These are phyloP conservation scores for Hydroisotoma schaefferi DNA, from an alignment of 2,888 invertebrate genomes.

Conservation along the genomic window DNA sequence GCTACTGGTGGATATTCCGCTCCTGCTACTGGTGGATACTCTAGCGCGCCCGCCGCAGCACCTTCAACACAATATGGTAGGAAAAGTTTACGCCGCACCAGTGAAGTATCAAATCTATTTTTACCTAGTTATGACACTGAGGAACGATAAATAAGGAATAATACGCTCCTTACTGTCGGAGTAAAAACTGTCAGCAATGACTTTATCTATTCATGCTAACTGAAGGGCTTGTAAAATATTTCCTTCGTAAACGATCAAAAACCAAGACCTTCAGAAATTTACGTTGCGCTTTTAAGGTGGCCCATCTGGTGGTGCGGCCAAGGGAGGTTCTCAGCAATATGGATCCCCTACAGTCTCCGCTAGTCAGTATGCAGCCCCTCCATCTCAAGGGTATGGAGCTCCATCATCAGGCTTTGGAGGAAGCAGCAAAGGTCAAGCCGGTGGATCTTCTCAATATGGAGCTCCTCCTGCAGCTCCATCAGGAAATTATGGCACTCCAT, in stretches of 20 bases:
- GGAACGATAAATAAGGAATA: too few relatives aligned
- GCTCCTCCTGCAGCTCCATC: slow-evolving; percentile 5
- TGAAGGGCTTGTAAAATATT: not conserved
- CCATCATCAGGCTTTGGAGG: slow-evolving; percentile 2
- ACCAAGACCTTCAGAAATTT: too few relatives aligned
- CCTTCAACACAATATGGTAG: slow-evolving; percentile 1
- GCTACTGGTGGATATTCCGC: not conserved
- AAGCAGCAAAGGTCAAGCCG: not conserved
- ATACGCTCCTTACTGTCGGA: too few relatives aligned
- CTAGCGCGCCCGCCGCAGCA: too few relatives aligned
- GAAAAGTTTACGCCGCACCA: not conserved
- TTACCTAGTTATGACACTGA: too few relatives aligned
- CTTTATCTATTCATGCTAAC: not conserved
- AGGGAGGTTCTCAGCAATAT: not conserved
- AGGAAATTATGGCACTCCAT: not conserved
- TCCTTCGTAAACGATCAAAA: too few relatives aligned
- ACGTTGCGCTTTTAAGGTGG: too few relatives aligned
- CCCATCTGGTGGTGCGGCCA: not conserved
- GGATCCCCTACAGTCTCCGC: not conserved
- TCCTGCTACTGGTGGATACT: too few relatives aligned
- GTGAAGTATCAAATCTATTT: too few relatives aligned
- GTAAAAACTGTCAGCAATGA: too few relatives aligned
- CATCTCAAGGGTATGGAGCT: slow-evolving; percentile 4
- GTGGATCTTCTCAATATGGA: slow-evolving; percentile 5
- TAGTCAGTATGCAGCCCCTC: not conserved